Percentiles rank a stretch among this genome's conserved stretches.
Evolutionary conservation across 2,888 invertebrate genomes (phyloP).

Genomic region (Mesochorus sp.): DNA sequence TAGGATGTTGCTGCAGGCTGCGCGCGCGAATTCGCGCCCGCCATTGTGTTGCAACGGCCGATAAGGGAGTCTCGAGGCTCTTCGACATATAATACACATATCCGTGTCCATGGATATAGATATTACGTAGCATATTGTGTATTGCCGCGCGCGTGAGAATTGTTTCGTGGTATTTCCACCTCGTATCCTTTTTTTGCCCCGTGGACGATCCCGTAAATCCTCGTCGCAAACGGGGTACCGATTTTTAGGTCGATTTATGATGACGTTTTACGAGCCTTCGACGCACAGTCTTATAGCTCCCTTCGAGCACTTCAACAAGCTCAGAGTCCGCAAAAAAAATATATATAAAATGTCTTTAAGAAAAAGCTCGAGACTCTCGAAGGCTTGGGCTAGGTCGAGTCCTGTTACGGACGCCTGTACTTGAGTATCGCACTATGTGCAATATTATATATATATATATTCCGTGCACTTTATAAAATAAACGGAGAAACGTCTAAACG

Average conservation of each 20-base stretch:
- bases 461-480: slow-evolving; percentile 8
- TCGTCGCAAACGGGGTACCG: slow-evolving; percentile 64
- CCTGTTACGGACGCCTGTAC: slow-evolving; percentile 35
- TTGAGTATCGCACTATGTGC: slow-evolving; percentile 13
- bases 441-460: slow-evolving; percentile 15
- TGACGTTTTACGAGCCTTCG: slow-evolving; percentile 62
- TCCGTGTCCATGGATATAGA: not conserved
- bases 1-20: slow-evolving; percentile 8
- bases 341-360: not conserved
- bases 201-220: slow-evolving; percentile 61
- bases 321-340: not conserved
- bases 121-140: not conserved
- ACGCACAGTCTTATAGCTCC: not conserved
- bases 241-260: slow-evolving; percentile 67
- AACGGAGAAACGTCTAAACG: slow-evolving; percentile 38
- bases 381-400: slow-evolving; percentile 38
- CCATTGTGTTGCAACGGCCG: slow-evolving; percentile 51
- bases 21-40: slow-evolving; percentile 51
- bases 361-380: slow-evolving; percentile 14
- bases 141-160: slow-evolving; percentile 36
- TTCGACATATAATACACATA: too few relatives aligned
- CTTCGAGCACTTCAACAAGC: not conserved
- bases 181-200: not conserved
- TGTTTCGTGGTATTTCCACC: not conserved
- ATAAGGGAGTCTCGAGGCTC: slow-evolving; percentile 24